Percentiles rank a stretch among this genome's conserved stretches.
These are phyloP conservation scores for Peromyscus californicus DNA, from an alignment of 2,113 vertebrate genomes.

Conservation along the genomic window DNA sequence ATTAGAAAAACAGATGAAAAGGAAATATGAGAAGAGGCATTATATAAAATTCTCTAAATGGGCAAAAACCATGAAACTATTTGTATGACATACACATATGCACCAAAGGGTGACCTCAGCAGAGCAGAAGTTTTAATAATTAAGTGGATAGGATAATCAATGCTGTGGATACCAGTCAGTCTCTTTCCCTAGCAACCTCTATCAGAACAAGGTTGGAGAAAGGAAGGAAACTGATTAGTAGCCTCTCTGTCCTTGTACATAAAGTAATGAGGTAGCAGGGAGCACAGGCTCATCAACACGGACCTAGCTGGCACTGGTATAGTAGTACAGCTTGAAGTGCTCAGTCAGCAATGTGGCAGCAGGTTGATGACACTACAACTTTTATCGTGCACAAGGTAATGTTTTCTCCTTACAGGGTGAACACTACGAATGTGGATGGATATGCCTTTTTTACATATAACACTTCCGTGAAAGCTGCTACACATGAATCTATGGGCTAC, in stretches of 20 bases:
- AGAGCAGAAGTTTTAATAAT: slow-evolving; percentile 42
- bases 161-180: neutral
- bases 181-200: neutral
- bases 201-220: neutral
- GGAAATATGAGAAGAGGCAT: neutral
- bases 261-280: neutral
- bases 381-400: neutral
- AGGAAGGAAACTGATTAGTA: neutral
- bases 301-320: neutral
- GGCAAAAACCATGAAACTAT: neutral
- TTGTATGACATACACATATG: neutral
- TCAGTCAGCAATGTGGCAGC: neutral
- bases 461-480: slow-evolving; percentile 19
- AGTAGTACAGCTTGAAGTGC: neutral
- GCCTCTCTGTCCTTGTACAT: neutral
- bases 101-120: slow-evolving; percentile 11
- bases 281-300: neutral
- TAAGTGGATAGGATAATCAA: neutral
- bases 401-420: slow-evolving; percentile 9
- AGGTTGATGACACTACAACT: neutral
- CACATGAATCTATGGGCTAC: neutral
- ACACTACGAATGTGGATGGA: neutral
- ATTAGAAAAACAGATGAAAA: slow-evolving; percentile 29
- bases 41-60: slow-evolving; percentile 18
- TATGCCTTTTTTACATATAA: neutral